Base-by-base conservation (phyloP, 2,113 vertebrate species). In the Pelecanoides urinatrix region DNA sequence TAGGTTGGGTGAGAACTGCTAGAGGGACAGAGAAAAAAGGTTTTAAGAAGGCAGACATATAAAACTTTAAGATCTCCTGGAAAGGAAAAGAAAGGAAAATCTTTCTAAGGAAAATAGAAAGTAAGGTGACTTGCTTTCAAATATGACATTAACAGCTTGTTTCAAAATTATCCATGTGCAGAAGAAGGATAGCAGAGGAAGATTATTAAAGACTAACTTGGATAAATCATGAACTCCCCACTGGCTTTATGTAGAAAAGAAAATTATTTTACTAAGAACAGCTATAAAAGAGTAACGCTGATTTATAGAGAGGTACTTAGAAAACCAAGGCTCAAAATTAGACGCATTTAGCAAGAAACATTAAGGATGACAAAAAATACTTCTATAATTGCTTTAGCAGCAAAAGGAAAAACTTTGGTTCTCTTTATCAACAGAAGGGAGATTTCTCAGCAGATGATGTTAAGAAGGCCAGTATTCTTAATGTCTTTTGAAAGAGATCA, bases 181-280 rank as follows among this genome's bases (percentile, higher is more conserved):
- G 71, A 92, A 88, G 66, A 73, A 88, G 49, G 71, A 79, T 65
- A 86, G 53, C n/a, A 86, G 80, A 91, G 59, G 47, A 86, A 49
- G 68, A 77, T 94, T 92, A 55, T 90, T 90, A 90, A 92, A 73
- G 45, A 65, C 62, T 86, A 76, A 61, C 67, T 90, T 88, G 67
- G 27, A 49, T 91, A 85, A 76, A 83, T 88, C 19, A 56, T 89
- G 49, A 88, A 65, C 72, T 94, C 83, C 79, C 30, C 32, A 53
- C 63, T 84, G 76, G 23, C 47, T 91, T 76, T 86, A 84, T 49
- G 40, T 49, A 61, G 72, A 70, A 82, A 85, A 81, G 73, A 49
- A 92, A 88, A 90, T 80, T 32, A 86, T 34, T 61, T 96, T 96
- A 77, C 72, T 73, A 58, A 89, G 83, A 94, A 61, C 34, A 76